Conservation (phyloP, 1,140 invertebrate species). For the Cydia fagiglandana region DNA sequence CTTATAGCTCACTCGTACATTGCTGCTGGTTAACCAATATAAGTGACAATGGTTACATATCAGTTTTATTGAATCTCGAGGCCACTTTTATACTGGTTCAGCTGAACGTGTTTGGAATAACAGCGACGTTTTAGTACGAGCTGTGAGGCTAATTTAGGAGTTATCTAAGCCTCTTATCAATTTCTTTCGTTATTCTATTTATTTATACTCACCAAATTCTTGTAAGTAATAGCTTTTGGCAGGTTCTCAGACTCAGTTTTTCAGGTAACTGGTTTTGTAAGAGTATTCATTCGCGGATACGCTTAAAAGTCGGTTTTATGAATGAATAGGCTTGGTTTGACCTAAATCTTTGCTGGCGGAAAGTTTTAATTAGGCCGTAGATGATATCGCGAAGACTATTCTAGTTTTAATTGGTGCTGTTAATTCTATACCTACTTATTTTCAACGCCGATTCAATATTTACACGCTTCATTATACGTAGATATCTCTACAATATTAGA, state of each 20-base stretch:
- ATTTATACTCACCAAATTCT: background rate
- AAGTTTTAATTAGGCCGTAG: constrained; percentile 3
- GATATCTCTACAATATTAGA: background rate
- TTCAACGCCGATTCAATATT: background rate
- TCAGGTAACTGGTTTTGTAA: constrained; percentile 10
- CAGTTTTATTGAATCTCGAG: background rate
- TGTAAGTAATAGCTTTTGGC: constrained; percentile 18
- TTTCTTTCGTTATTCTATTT: constrained; percentile 16
- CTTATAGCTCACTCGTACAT: background rate
- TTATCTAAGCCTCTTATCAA: constrained; percentile 25
- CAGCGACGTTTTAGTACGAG: constrained; percentile 22
- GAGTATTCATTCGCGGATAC: background rate
- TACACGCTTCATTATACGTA: background rate
- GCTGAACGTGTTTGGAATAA: background rate
- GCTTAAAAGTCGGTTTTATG: constrained; percentile 1
- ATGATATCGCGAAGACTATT: background rate
- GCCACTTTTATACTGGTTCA: background rate
- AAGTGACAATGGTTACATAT: background rate
- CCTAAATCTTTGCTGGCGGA: constrained; percentile 1
- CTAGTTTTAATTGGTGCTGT: background rate
- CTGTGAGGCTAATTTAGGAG: constrained; percentile 27
- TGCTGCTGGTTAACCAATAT: background rate
- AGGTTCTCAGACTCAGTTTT: background rate
- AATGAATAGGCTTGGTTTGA: constrained; percentile 16
- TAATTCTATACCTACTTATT: background rate